phyloP scores from a whole-genome alignment of 2,113 vertebrate species.

The Panurus biarmicus region DNA sequence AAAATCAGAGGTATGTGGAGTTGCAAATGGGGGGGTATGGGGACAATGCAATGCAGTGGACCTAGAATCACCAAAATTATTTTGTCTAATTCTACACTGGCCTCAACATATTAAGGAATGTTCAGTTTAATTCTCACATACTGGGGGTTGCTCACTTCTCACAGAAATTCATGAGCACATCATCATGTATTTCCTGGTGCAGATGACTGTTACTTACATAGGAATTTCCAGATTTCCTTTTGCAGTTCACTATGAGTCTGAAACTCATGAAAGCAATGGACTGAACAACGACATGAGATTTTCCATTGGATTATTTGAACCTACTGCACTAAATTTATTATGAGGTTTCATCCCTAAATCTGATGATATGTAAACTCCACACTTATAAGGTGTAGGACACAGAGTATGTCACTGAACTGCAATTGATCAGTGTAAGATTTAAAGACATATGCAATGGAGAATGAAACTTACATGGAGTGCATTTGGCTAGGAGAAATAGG shows the following conservation, averaged over 20 bases:
- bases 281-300: background rate
- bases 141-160: background rate
- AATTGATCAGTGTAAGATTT: background rate
- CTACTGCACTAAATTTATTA: background rate
- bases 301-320: background rate
- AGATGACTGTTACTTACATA: background rate
- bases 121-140: background rate
- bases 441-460: background rate
- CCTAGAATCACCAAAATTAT: background rate
- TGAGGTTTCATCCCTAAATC: background rate
- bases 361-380: background rate
- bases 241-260: background rate
- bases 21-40: background rate
- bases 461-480: background rate
- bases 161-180: background rate
- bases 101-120: background rate
- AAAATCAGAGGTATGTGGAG: background rate
- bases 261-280: background rate
- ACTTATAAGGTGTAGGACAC: background rate
- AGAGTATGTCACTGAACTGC: background rate
- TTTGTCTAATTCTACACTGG: background rate
- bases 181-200: background rate
- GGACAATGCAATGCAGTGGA: background rate
- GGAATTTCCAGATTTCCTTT: background rate
- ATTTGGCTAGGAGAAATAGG: background rate